Percentiles rank a stretch among this genome's conserved stretches.
These are phyloP conservation scores for Pantala flavescens DNA, from an alignment of 1,140 invertebrate species.

Conservation along the genomic window DNA sequence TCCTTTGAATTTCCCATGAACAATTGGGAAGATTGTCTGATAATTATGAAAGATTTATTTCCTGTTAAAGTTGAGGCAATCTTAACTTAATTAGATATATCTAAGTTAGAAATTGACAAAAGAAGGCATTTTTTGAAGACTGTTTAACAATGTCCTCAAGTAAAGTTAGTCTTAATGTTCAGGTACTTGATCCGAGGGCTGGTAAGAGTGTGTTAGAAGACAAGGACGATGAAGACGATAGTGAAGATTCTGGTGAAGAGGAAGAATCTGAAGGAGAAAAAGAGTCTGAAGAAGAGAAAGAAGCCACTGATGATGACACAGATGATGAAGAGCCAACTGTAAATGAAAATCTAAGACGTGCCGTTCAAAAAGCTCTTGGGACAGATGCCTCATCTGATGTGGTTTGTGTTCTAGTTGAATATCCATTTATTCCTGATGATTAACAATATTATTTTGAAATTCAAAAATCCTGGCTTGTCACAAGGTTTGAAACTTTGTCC, in stretches of 20 bases:
- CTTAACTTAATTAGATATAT: too few species aligned
- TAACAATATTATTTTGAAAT: too few species aligned
- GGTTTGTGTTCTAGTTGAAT: not conserved
- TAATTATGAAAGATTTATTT: too few species aligned
- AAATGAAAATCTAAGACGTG: slow-evolving; percentile 51
- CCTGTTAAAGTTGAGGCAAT: too few species aligned
- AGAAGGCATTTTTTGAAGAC: too few species aligned
- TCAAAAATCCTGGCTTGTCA: too few species aligned
- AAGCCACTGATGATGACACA: slow-evolving; percentile 33
- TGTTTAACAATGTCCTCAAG: too few species aligned
- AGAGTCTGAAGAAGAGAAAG: slow-evolving; percentile 27
- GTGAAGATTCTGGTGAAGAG: slow-evolving; percentile 26
- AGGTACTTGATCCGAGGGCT: slow-evolving; percentile 52
- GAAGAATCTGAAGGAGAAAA: slow-evolving; percentile 27
- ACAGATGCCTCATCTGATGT: slow-evolving; percentile 41
- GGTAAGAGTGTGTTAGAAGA: slow-evolving; percentile 44
- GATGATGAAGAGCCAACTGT: slow-evolving; percentile 49
- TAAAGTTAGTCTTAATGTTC: too few species aligned
- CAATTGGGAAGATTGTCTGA: too few species aligned
- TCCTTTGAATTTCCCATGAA: too few species aligned
- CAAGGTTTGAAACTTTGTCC: too few species aligned
- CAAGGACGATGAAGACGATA: slow-evolving; percentile 29
- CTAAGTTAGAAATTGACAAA: too few species aligned
- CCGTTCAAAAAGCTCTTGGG: slow-evolving; percentile 48
- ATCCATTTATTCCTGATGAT: not conserved